These are phyloP conservation scores for Bradypus variegatus DNA, from an alignment of 2,797 vertebrate genomes.

Conservation along the genomic window DNA sequence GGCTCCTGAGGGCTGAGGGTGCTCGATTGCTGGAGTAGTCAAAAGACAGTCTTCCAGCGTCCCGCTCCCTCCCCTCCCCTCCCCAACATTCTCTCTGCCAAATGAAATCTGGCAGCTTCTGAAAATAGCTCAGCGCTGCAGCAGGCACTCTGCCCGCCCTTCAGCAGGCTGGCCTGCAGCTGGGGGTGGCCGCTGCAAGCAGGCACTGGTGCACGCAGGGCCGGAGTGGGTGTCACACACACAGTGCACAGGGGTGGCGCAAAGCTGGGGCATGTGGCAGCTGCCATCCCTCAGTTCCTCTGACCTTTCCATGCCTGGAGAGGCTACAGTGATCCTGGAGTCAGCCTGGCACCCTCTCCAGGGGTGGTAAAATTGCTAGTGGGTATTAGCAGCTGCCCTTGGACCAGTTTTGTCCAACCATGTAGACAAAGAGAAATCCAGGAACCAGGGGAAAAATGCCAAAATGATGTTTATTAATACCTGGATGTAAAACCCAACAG, in stretches of 20 bases:
- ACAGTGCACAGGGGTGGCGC: not conserved
- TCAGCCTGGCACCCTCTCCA: not conserved
- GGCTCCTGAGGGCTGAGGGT: constrained; percentile 29
- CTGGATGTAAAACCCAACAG: constrained; percentile 62
- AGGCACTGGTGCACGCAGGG: constrained; percentile 34
- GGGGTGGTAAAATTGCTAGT: not conserved
- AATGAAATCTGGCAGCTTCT: constrained; percentile 70
- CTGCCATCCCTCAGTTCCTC: constrained; percentile 13
- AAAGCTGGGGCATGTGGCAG: not conserved
- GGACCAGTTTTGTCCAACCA: not conserved
- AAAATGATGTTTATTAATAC: constrained; percentile 71
- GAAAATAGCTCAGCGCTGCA: constrained; percentile 67
- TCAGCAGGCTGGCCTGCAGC: constrained; percentile 66
- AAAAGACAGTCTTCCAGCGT: constrained; percentile 55
- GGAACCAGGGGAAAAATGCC: constrained; percentile 40
- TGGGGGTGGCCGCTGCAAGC: constrained; percentile 64
- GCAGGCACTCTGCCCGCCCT: constrained; percentile 66
- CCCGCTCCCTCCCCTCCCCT: constrained; percentile 45
- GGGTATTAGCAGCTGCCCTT: not conserved
- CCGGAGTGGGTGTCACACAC: constrained; percentile 49
- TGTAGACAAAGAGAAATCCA: constrained; percentile 34
- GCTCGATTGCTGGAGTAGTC: constrained; percentile 31
- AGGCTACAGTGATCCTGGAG: not conserved
- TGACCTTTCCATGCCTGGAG: constrained; percentile 3
- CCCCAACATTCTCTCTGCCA: constrained; percentile 58